Evolutionary conservation across 2,888 invertebrate genomes (phyloP).

Genomic region (Flabesymbios commensalis): DNA sequence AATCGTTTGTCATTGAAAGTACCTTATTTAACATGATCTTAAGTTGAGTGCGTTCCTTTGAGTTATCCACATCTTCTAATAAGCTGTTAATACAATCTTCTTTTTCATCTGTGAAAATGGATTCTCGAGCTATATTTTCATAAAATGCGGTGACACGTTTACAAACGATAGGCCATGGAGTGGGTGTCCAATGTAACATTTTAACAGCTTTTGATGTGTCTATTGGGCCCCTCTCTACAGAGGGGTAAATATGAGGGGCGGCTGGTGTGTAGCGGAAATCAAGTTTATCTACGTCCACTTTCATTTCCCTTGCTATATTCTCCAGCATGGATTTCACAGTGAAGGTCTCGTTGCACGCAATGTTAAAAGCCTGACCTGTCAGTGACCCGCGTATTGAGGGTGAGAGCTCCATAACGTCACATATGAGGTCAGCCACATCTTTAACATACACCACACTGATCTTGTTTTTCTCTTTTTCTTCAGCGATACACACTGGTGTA

Average conservation of each 20-base stretch:
- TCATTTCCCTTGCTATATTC: neutral
- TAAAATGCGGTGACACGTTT: no score
- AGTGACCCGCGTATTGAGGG: neutral
- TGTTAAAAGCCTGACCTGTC: slow-evolving; percentile 55
- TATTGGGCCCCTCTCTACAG: slow-evolving; percentile 58
- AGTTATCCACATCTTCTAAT: no score
- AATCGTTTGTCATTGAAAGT: no score
- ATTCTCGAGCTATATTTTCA: no score
- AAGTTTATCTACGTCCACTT: no score
- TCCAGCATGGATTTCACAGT: slow-evolving; percentile 52
- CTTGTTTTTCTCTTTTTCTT: slow-evolving; percentile 39
- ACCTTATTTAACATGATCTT: no score
- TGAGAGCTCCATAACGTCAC: slow-evolving; percentile 24
- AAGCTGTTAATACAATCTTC: no score
- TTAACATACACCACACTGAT: slow-evolving; percentile 61
- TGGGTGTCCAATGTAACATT: slow-evolving; percentile 54
- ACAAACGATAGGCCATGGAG: no score
- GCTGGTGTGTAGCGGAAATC: slow-evolving; percentile 7
- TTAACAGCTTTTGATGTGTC: slow-evolving; percentile 54
- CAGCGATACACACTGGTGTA: slow-evolving; percentile 48
- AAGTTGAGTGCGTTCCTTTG: no score
- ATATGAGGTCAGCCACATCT: slow-evolving; percentile 59
- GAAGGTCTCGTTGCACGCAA: slow-evolving; percentile 54
- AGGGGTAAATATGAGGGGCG: slow-evolving; percentile 58
- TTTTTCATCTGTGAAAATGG: no score